These are phyloP conservation scores for Psilopsiagon aurifrons DNA, from an alignment of 2,113 vertebrate species.

Conservation along the genomic window DNA sequence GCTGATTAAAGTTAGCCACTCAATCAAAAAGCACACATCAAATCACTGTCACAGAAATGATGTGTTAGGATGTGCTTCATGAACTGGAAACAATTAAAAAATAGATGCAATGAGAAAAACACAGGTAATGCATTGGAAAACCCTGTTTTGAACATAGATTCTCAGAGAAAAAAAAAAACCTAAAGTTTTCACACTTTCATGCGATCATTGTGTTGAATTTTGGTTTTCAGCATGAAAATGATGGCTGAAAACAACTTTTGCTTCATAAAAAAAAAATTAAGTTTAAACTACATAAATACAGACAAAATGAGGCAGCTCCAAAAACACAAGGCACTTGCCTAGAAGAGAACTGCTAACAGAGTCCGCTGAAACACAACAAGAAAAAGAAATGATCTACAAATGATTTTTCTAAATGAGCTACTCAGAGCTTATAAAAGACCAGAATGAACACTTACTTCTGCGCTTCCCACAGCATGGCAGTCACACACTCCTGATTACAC, in stretches of 20 bases:
- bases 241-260: not conserved
- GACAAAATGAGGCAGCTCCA: not conserved
- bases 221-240: not conserved
- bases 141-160: fast-evolving
- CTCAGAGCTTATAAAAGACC: not conserved
- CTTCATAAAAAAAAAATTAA: not conserved
- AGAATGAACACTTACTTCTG: not conserved
- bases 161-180: not conserved
- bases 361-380: not conserved
- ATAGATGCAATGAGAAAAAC: not conserved
- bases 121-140: not conserved
- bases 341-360: not conserved
- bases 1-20: not conserved
- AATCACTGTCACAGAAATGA: not conserved
- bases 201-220: not conserved
- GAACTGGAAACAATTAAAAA: not conserved
- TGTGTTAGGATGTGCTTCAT: not conserved
- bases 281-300: not conserved
- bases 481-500: not conserved
- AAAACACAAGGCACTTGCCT: not conserved
- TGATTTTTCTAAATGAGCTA: not conserved
- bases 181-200: not conserved
- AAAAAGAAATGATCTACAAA: not conserved
- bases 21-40: not conserved
- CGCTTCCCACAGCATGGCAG: not conserved